phyloP scores from a whole-genome alignment of 2,888 invertebrate species.

The Tachina grossa region DNA sequence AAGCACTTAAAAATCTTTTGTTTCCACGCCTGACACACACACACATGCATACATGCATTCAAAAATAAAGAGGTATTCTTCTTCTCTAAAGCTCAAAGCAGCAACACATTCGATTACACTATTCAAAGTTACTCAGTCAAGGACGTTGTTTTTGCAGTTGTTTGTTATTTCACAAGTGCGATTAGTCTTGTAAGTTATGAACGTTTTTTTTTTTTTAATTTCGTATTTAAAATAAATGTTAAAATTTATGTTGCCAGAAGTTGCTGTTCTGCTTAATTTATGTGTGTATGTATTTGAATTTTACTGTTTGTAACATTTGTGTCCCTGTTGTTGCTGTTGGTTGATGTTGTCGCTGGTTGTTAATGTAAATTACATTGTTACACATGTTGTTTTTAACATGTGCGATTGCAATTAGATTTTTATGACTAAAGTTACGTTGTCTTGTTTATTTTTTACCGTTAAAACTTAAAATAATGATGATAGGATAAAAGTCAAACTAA shows the following conservation, averaged over 20 bases:
- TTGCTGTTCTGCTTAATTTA: conserved; percentile 38
- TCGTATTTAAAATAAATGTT: conserved; percentile 40
- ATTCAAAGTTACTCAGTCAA: conserved; percentile 58
- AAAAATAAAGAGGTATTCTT: background rate
- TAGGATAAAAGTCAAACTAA: conserved; percentile 34
- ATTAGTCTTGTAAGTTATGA: background rate
- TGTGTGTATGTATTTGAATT: background rate
- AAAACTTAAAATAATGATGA: background rate
- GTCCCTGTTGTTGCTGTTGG: conserved; percentile 12
- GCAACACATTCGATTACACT: conserved; percentile 27
- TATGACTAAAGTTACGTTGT: conserved; percentile 36
- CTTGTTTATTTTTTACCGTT: conserved; percentile 6
- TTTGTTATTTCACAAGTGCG: conserved; percentile 31
- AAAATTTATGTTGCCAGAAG: conserved; percentile 32
- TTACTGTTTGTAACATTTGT: conserved; percentile 26
- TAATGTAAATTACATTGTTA: conserved; percentile 31
- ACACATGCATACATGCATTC: background rate
- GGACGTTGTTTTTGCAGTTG: conserved; percentile 55
- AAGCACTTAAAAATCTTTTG: background rate
- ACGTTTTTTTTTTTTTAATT: background rate
- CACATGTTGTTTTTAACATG: conserved; percentile 22
- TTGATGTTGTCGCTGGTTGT: conserved; percentile 24
- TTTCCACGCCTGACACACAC: background rate
- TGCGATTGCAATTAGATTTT: conserved; percentile 44
- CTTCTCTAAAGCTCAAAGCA: conserved; percentile 5